Evolutionary conservation across 1,140 invertebrate genomes (phyloP), one percentile per base, ranked within the genome.

Genomic region (Notospermus geniculatus): DNA sequence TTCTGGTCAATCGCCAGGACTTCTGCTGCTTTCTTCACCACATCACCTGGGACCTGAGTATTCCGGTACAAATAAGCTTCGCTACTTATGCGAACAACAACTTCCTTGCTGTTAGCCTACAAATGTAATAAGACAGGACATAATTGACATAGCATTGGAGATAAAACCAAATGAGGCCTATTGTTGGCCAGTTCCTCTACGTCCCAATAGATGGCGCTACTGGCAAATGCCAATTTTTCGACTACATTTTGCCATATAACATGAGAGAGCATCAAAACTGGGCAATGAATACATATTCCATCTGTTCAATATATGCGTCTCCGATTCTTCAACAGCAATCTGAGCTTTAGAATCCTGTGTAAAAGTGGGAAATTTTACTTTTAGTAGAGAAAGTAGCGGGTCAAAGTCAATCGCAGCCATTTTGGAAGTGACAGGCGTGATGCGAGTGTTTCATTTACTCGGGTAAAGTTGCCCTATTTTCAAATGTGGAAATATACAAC

Each of bases 81-180:
- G 45, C 66, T 60, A 57, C 70, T 70, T n/a, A 70, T n/a, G 41
- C 55, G 59, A 7, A 64, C 29, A 11, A 71, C 68, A 39, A 62
- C 54, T 11, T 71, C 70, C 56, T 71, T 71, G 9, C 68, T 65
- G 13, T 63, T 53, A 2, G 70, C 70, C 70, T 71, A 60, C 17
- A 69, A 65, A 23, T 15, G 19, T 63, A 23, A 61, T 41, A n/a
- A n/a, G 39, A n/a, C 29, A 60, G 45, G 4, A 7, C 4, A 5
- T 22, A 46, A 17, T 46, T 43, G 45, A 2, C 56, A 27, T 13
- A 50, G 25, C 46, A 27, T 7, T 7, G 32, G 32, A 7, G 32
- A n/a, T n/a, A n/a, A n/a, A n/a, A n/a, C n/a, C n/a, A n/a, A n/a
- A n/a, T n/a, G n/a, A n/a, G n/a, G n/a, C n/a, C n/a, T n/a, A n/a